These are phyloP conservation scores for Acleris laterana DNA, from an alignment of 2,888 invertebrate species.

Conservation along the genomic window DNA sequence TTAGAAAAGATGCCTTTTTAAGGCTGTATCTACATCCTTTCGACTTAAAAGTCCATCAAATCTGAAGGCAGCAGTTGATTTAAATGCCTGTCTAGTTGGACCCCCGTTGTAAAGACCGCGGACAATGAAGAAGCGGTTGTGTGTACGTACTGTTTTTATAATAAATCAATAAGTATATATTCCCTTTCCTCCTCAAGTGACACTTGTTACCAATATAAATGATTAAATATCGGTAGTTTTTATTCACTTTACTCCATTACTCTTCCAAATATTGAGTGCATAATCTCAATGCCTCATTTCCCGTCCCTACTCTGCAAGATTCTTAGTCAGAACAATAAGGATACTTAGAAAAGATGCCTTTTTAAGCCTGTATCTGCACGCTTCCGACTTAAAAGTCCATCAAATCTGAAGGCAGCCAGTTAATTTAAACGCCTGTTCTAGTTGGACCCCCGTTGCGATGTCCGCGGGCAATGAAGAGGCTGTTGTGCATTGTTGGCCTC, in stretches of 20 bases:
- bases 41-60: constrained; percentile 32
- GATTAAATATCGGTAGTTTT: too few relatives aligned
- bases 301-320: too few relatives aligned
- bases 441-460: constrained; percentile 25
- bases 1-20: background rate
- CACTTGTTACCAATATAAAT: too few relatives aligned
- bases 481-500: constrained; percentile 38
- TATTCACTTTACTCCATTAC: too few relatives aligned
- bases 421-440: constrained; percentile 34
- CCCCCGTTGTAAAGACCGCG: constrained; percentile 24
- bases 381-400: constrained; percentile 31
- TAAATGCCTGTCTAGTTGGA: constrained; percentile 28
- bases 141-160: background rate
- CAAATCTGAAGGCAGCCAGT: constrained; percentile 31
- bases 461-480: constrained; percentile 39
- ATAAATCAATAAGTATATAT: too few relatives aligned
- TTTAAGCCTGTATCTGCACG: background rate
- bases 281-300: too few relatives aligned
- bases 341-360: background rate
- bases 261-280: too few relatives aligned
- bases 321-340: background rate
- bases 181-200: too few relatives aligned
- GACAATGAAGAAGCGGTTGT: constrained; percentile 39
- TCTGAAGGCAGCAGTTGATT: constrained; percentile 27
- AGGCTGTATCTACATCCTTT: background rate